Conservation (phyloP, 2,888 invertebrate genomes). For the Parnassius orleans region DNA sequence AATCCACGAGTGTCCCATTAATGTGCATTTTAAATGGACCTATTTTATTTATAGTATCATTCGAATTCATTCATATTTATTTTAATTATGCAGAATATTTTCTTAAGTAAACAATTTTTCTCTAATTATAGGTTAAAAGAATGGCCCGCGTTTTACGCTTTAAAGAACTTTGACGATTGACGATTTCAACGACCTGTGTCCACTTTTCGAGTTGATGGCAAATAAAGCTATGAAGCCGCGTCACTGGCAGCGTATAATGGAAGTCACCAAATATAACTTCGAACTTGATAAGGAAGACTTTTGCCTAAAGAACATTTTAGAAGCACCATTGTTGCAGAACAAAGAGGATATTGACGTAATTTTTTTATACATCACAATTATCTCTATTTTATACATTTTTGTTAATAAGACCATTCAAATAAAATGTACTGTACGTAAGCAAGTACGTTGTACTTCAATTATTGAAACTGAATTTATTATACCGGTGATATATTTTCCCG, state of each 20-base stretch:
- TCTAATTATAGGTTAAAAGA: constrained; percentile 83
- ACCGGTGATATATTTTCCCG: no score
- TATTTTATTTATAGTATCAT: no score
- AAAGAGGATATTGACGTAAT: constrained; percentile 97
- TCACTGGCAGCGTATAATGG: constrained; percentile 98
- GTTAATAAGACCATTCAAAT: no score
- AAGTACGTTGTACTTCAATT: no score
- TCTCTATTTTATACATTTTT: no score
- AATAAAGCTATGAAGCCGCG: constrained; percentile 98
- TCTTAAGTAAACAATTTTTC: no score
- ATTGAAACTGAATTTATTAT: no score
- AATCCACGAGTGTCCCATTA: no score
- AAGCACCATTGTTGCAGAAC: constrained; percentile 95
- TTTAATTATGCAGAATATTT: no score
- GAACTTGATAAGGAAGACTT: constrained; percentile 97
- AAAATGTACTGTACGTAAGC: no score
- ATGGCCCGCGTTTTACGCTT: constrained; percentile 98
- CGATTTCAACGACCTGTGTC: constrained; percentile 99
- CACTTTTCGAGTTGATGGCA: constrained; percentile 96
- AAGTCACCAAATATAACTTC: constrained; percentile 92
- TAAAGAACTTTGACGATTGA: constrained; percentile 98
- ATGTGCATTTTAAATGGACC: no score
- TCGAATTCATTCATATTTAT: no score
- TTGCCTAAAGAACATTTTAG: constrained; percentile 95
- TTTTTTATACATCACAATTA: background rate